Evolutionary conservation across 1,140 invertebrate genomes (phyloP), one percentile per base, ranked within the genome.

Genomic region (Protaetia brevitarsis): DNA sequence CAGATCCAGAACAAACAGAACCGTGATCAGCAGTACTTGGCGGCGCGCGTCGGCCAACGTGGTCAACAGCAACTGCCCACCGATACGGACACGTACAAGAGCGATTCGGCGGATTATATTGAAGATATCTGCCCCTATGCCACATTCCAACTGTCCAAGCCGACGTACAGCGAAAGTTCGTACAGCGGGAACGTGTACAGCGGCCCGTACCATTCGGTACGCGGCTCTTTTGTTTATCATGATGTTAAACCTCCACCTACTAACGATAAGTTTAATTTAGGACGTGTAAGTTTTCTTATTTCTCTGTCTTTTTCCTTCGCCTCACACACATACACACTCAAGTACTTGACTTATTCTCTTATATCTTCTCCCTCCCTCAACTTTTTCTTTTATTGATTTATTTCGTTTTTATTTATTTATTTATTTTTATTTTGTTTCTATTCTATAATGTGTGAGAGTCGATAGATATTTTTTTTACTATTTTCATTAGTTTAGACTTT

Each of bases 51-150:
- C 0, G 76, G 74, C 19, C 41, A 51, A 23, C 68, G 77, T 10
- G 74, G 75, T 3, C 76, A 68, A 31, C 76, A 77, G 56, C 74
- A 74, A 11, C 27, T 67, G 79, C 84, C 58, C 78, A 62, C 30
- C n/a, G 62, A 64, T 51, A 45, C 62, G 2, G 74, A 76, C 59
- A 71, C 73, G 8, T 77, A 77, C 69, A 77, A 78, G 65, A 68
- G 73, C 1, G 78, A 77, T 64, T 77, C 76, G 0, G 73, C 76
- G 19, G 92, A 94, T 76, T 94, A 93, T 78, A 92, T 92, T 68
- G 92, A 94, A 81, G 93, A 95, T 78, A 92, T 94, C 67, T 95
- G 92, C 77, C 92, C 92, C 1, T 94, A 95, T 79, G 93, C 92
- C 36, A 95, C 93, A 28, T 94, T 94, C 79, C 92, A 95, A 78